Evolutionary conservation across 92 coral and sea anemone species (phyloP).

Genomic region (Zoanthus sociatus): DNA sequence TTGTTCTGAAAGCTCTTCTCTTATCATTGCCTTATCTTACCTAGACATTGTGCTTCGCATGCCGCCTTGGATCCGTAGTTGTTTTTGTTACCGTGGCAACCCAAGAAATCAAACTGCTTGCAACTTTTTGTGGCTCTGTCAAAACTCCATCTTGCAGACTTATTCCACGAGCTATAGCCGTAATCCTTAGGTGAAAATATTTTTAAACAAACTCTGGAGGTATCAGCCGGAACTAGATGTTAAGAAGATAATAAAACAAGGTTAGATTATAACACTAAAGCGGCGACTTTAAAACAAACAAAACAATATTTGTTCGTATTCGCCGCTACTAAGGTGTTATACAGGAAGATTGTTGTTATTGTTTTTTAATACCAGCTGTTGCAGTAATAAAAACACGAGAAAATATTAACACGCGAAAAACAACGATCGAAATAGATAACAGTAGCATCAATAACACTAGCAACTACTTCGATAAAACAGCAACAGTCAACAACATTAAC

Average conservation of each 20-base stretch:
- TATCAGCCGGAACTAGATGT: conserved; percentile 61
- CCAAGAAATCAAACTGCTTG: conserved; percentile 66
- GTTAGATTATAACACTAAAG: not conserved
- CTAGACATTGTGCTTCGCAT: conserved; percentile 69
- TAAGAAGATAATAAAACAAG: not conserved
- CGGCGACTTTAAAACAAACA: too few relatives aligned
- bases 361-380: too few relatives aligned
- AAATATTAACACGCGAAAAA: too few relatives aligned
- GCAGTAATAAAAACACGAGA: too few relatives aligned
- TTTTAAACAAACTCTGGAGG: conserved; percentile 66
- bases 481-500: not conserved
- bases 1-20: not conserved
- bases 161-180: conserved; percentile 44
- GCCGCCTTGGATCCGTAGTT: conserved; percentile 67
- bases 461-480: not conserved
- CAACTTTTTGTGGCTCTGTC: conserved; percentile 61
- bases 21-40: conserved; percentile 54
- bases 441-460: not conserved
- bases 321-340: too few relatives aligned
- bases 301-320: too few relatives aligned
- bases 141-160: conserved; percentile 59
- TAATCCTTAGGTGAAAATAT: conserved; percentile 72
- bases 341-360: too few relatives aligned
- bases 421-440: not conserved
- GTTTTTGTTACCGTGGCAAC: conserved; percentile 88